These are phyloP conservation scores for Tolmerus cingulatus DNA, from an alignment of 2,888 invertebrate genomes.

Conservation along the genomic window DNA sequence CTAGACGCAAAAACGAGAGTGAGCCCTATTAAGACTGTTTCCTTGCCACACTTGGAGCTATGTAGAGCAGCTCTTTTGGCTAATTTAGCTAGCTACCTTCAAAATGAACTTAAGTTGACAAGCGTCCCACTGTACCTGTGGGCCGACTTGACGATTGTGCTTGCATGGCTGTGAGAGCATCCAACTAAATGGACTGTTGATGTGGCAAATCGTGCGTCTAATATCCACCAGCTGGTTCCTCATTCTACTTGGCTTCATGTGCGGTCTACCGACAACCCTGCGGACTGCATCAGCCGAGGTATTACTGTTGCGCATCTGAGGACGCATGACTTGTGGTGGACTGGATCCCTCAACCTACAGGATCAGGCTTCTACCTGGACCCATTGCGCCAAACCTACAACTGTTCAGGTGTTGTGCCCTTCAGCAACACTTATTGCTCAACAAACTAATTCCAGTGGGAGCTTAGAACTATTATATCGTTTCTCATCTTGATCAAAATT, in stretches of 20 bases:
- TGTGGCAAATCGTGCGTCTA: neutral
- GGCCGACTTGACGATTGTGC: neutral
- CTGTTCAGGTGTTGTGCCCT: neutral
- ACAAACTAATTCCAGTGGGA: neutral
- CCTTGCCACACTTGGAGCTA: no score
- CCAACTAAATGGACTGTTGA: neutral
- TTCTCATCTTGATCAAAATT: neutral
- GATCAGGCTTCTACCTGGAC: neutral
- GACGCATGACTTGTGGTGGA: neutral
- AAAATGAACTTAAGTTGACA: neutral
- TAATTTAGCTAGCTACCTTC: neutral
- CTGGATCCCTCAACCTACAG: neutral
- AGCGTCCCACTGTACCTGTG: neutral
- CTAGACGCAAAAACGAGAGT: no score
- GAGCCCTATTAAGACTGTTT: no score
- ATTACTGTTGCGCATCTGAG: neutral
- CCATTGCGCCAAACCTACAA: neutral
- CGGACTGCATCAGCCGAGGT: neutral
- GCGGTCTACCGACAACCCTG: neutral
- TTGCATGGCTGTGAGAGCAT: neutral
- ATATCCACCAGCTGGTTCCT: neutral
- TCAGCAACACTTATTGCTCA: neutral
- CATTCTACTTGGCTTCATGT: neutral
- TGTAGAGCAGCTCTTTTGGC: neutral
- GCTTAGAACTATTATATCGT: neutral